Conservation (phyloP, 2,113 vertebrate species). For the Pollimyrus isidori region DNA sequence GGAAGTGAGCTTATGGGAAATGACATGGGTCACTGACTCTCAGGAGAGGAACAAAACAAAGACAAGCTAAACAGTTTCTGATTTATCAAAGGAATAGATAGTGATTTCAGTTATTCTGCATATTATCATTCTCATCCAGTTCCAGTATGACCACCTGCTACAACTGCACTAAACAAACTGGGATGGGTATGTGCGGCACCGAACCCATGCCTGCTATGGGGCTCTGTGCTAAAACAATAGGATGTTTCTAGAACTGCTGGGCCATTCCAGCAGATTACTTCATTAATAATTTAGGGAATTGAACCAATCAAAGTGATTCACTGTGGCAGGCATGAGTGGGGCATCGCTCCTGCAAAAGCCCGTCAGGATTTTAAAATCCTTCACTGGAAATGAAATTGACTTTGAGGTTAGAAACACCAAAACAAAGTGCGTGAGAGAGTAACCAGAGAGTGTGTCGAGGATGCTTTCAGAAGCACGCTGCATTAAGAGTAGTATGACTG, state of each 20-base stretch:
- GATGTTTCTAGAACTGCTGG: background rate
- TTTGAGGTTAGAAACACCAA: background rate
- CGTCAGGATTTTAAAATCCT: background rate
- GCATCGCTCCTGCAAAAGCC: background rate
- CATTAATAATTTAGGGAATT: slow-evolving; percentile 7
- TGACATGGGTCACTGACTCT: background rate
- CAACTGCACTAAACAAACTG: background rate
- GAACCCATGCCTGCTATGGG: background rate
- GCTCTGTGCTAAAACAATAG: background rate
- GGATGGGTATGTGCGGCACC: background rate
- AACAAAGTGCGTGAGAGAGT: background rate
- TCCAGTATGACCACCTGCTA: background rate
- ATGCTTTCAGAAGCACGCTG: background rate
- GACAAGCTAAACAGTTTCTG: background rate
- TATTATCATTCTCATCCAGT: background rate
- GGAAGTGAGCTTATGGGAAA: background rate
- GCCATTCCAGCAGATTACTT: background rate
- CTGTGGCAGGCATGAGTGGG: background rate
- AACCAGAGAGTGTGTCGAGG: background rate
- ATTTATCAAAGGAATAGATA: background rate
- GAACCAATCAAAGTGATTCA: background rate
- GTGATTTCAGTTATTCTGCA: background rate
- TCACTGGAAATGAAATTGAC: background rate
- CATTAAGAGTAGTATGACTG: background rate
- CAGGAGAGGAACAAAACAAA: background rate